phyloP scores from a whole-genome alignment of 37 sponge, comb jelly and placozoan species.

The Hexactinellida sp. region DNA sequence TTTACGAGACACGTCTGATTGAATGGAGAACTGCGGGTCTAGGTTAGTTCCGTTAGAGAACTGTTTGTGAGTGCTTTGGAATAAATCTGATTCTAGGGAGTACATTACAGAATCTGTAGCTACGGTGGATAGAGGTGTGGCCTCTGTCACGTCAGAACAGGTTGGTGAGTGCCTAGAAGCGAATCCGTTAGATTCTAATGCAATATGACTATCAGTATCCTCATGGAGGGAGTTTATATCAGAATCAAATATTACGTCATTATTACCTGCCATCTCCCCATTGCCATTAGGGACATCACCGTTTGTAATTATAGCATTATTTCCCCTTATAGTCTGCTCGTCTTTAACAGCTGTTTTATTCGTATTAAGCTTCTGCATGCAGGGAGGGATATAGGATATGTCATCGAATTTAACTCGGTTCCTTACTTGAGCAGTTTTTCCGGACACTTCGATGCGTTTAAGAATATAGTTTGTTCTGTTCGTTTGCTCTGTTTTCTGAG shows the following conservation, averaged over 20 bases:
- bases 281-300: not conserved
- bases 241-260: not conserved
- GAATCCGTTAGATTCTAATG: not conserved
- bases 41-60: not conserved
- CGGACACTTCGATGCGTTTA: not conserved
- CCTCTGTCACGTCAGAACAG: not conserved
- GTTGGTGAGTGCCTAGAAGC: not conserved
- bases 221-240: not conserved
- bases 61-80: not conserved
- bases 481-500: not conserved
- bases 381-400: not conserved
- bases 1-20: not conserved
- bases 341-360: not conserved
- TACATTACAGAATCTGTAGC: not conserved
- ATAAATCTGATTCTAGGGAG: not conserved
- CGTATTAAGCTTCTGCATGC: not conserved
- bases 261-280: not conserved
- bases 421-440: not conserved
- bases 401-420: not conserved
- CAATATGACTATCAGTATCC: not conserved
- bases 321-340: not conserved
- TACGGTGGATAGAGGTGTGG: not conserved
- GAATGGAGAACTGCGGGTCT: not conserved
- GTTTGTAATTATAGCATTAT: not conserved
- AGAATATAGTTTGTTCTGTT: not conserved